Conservation (phyloP, 23 tunicate species). For the Ciona savignyi region DNA sequence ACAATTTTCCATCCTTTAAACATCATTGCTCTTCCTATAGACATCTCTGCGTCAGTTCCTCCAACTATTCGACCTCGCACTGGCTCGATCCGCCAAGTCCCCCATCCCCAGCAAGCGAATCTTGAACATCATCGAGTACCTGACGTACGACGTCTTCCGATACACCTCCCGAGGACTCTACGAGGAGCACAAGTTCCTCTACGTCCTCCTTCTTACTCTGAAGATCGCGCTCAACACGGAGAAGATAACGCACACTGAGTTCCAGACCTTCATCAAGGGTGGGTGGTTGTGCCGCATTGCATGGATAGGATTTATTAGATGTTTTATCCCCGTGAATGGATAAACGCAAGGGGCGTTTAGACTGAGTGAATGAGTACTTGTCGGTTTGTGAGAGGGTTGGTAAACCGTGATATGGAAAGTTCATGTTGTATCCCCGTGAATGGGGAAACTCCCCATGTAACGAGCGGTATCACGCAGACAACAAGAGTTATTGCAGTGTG, state of each 20-base stretch:
- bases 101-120: slow-evolving; percentile 94
- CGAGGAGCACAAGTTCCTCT: slow-evolving; percentile 97
- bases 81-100: slow-evolving; percentile 81
- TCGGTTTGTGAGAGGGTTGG: no score
- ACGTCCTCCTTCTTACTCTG: slow-evolving; percentile 95
- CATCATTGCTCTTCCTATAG: slow-evolving; percentile 11
- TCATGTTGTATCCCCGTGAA: no score
- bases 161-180: slow-evolving; percentile 97
- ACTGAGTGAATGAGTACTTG: no score
- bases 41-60: slow-evolving; percentile 97
- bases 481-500: no score
- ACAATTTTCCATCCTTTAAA: no score
- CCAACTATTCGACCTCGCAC: slow-evolving; percentile 71
- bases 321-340: no score
- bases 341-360: no score
- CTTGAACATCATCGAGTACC: slow-evolving; percentile 81
- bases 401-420: no score
- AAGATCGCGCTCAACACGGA: slow-evolving; percentile 89
- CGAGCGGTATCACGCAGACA: no score
- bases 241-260: slow-evolving; percentile 78
- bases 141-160: slow-evolving; percentile 92
- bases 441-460: no score
- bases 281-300: no score
- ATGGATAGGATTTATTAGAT: no score
- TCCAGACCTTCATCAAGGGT: slow-evolving; percentile 98